These are phyloP conservation scores for Pempheris klunzingeri DNA, from an alignment of 2,797 vertebrate genomes.

Conservation along the genomic window DNA sequence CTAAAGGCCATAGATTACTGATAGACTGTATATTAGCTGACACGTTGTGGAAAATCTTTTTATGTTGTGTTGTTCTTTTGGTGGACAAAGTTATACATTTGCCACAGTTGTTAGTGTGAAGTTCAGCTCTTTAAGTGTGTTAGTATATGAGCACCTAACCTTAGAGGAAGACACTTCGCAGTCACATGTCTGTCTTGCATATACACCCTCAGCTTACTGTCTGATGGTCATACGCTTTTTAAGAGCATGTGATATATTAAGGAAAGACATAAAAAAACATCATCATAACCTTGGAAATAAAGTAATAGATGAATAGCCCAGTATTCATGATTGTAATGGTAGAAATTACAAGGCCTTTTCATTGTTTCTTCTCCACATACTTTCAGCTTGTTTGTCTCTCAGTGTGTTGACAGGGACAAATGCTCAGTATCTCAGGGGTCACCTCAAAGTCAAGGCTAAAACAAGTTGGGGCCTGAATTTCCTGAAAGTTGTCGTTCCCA, in stretches of 20 bases:
- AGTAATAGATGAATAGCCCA: not conserved
- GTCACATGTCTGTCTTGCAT: not conserved
- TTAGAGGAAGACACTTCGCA: not conserved
- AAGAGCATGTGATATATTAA: not conserved
- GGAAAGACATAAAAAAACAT: not conserved
- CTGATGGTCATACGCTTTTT: slow-evolving; percentile 13
- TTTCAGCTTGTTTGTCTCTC: slow-evolving; percentile 30
- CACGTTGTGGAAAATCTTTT: slow-evolving; percentile 24
- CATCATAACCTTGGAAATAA: not conserved
- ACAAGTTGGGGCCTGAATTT: slow-evolving; percentile 71
- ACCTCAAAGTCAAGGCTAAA: slow-evolving; percentile 67
- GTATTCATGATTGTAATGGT: slow-evolving; percentile 15
- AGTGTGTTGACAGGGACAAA: slow-evolving; percentile 52
- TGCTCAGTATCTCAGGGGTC: slow-evolving; percentile 47
- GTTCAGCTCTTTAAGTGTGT: slow-evolving; percentile 30
- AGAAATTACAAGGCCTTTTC: slow-evolving; percentile 1
- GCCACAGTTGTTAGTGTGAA: slow-evolving; percentile 8
- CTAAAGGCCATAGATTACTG: slow-evolving; percentile 69
- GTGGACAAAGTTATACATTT: slow-evolving; percentile 5
- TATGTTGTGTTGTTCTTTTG: slow-evolving; percentile 6
- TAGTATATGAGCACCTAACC: slow-evolving; percentile 30
- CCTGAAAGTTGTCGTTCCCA: slow-evolving; percentile 70
- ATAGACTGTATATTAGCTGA: slow-evolving; percentile 37
- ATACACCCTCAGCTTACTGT: not conserved
- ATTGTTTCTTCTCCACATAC: slow-evolving; percentile 27